Base-by-base conservation (phyloP, 2,113 vertebrate species). In the Sialia sialis region DNA sequence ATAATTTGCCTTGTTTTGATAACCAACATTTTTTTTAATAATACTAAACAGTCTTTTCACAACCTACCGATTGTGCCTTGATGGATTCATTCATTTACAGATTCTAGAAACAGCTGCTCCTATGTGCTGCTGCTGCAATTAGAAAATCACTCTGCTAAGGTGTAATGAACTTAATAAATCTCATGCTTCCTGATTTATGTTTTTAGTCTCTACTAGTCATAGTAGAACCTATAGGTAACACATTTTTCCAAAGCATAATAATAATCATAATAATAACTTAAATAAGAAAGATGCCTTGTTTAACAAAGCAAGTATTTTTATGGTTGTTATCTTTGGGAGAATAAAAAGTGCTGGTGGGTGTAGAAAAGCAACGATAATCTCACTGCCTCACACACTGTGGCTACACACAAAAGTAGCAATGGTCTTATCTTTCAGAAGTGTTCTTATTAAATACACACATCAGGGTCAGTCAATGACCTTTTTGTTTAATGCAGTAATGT, bases 401-500 rank as follows among this genome's bases (percentile, higher is more conserved):
- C 66, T 93, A 95, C 87, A 87, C 87, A 87, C 25, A 64, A 91
- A 76, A 68, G 13, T 73, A 72, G 39, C 60, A 72, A 34, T 63
- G 41, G 17, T 60, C 66, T 86, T 91, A 55, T 70, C 55, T 93
- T 79, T 72, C 66, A 73, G 46, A 94, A 93, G 73, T 69, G 25
- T 87, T 94, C n/a, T 79, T 85, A 76, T 82, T 94, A 79, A 93
- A 68, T 39, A 82, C 52, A 75, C 52, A 49, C 17, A 67, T 70
- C 27, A 41, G 34, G 68, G 82, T 90, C 92, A 91, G 27, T 75
- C 39, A 76, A 22, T 83, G 78, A 88, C 70, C 85, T 93, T 91
- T 87, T 66, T 79, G 62, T 94, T 91, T 90, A 88, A 88, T 73
- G 54, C 67, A 93, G 29, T 88, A 79, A 90, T 84, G 7, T 90